Evolutionary conservation across 2,888 invertebrate genomes (phyloP).

Genomic region (Dendrolimus houi): DNA sequence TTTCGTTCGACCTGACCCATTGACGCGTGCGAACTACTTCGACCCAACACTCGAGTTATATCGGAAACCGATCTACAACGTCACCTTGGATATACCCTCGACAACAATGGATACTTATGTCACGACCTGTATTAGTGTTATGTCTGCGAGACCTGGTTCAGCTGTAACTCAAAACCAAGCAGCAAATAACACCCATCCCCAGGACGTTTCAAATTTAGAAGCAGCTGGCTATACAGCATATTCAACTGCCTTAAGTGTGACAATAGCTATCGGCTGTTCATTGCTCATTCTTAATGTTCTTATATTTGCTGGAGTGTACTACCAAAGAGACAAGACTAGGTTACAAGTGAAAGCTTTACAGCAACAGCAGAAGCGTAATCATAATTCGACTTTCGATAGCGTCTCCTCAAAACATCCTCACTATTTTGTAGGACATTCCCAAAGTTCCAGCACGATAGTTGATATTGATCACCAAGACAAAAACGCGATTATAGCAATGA

Average conservation of each 20-base stretch:
- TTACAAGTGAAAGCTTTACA: constrained; percentile 86
- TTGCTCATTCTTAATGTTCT: constrained; percentile 87
- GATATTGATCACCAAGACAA: constrained; percentile 88
- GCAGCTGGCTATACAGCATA: constrained; percentile 86
- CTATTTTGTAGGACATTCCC: constrained; percentile 85
- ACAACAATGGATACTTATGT: constrained; percentile 79
- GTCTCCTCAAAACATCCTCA: constrained; percentile 84
- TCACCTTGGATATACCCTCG: constrained; percentile 66
- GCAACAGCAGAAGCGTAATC: constrained; percentile 81
- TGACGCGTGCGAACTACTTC: constrained; percentile 80
- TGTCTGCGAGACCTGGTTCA: constrained; percentile 79
- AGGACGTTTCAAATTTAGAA: constrained; percentile 87
- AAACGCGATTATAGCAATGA: constrained; percentile 70
- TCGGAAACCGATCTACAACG: constrained; percentile 76
- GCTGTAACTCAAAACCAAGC: constrained; percentile 58
- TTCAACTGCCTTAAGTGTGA: constrained; percentile 85
- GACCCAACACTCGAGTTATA: constrained; percentile 79
- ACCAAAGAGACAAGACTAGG: constrained; percentile 86
- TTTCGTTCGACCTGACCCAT: constrained; percentile 88
- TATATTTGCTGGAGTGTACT: constrained; percentile 90
- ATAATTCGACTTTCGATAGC: constrained; percentile 73
- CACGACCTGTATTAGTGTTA: constrained; percentile 83
- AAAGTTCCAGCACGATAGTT: constrained; percentile 88
- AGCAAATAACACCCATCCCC: constrained; percentile 80
- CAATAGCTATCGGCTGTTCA: constrained; percentile 88